Conservation (phyloP, 2,888 invertebrate species). For the Nasonovia ribisnigri region DNA sequence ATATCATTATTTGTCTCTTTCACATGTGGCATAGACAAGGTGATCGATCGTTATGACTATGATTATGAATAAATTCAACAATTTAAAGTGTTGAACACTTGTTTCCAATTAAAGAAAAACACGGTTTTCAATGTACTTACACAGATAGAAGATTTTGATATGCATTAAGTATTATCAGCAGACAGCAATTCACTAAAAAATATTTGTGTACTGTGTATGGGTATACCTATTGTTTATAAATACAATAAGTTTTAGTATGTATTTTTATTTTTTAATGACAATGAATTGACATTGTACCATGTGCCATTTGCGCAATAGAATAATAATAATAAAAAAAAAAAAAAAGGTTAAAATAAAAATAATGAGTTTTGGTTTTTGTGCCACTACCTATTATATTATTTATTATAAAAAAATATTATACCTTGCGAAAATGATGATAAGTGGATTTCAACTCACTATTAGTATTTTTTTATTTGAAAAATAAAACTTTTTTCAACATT, state of each 20-base stretch:
- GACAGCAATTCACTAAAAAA: not conserved
- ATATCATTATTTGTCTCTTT: not conserved
- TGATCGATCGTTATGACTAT: not conserved
- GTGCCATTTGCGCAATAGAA: not conserved
- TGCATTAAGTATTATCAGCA: not conserved
- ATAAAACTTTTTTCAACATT: not conserved
- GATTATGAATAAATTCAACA: not conserved
- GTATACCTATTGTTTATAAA: not conserved
- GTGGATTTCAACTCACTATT: not conserved
- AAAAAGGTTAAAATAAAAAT: not conserved
- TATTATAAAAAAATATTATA: not conserved
- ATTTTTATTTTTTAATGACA: not conserved
- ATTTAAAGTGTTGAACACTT: not conserved
- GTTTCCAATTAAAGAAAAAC: not conserved
- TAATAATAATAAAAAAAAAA: not conserved
- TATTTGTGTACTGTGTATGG: not conserved
- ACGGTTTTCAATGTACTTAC: not conserved
- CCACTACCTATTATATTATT: not conserved
- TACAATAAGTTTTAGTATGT: not conserved
- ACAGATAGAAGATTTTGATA: not conserved
- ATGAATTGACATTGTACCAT: not conserved
- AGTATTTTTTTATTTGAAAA: not conserved
- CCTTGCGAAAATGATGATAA: not conserved
- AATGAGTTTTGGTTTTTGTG: not conserved
- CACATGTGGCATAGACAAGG: not conserved